Evolutionary conservation across 2,113 vertebrate genomes (phyloP).

Genomic region (Lepisosteus oculatus): DNA sequence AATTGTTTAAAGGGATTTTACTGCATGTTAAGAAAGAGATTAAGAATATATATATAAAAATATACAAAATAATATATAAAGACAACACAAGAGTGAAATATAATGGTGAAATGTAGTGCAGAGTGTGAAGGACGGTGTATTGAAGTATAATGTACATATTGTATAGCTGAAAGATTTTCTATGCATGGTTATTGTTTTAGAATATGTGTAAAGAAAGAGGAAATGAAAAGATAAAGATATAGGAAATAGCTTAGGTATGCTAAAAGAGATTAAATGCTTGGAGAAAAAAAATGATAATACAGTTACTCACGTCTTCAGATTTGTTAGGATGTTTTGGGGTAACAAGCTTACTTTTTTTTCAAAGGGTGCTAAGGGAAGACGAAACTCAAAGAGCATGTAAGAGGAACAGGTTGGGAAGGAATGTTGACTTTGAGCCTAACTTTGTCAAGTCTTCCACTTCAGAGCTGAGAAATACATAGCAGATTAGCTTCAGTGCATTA

Average conservation of each 20-base stretch:
- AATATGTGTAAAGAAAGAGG: constrained; percentile 23
- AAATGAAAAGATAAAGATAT: not conserved
- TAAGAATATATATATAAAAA: not conserved
- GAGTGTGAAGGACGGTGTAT: not conserved
- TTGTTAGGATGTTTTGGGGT: no score
- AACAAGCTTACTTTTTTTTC: no score
- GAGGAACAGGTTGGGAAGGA: no score
- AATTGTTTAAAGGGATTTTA: not conserved
- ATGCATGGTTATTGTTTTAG: constrained; percentile 34
- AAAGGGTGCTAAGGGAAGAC: no score
- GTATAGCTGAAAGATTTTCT: constrained; percentile 26
- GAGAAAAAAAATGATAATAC: no score
- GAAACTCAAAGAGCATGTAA: no score
- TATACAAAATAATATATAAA: no score
- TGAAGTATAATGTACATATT: constrained; percentile 36
- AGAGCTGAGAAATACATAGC: no score
- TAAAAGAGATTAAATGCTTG: not conserved
- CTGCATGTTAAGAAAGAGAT: not conserved
- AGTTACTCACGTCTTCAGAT: no score
- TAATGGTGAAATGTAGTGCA: not conserved
- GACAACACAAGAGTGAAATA: not conserved
- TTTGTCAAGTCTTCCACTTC: no score
- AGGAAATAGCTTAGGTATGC: not conserved
- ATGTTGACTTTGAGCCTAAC: no score
- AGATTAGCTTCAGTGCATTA: no score